Percentiles rank a stretch among this genome's conserved stretches.
Evolutionary conservation across 2,888 invertebrate genomes (phyloP).

Genomic region (Hartigia nigra): DNA sequence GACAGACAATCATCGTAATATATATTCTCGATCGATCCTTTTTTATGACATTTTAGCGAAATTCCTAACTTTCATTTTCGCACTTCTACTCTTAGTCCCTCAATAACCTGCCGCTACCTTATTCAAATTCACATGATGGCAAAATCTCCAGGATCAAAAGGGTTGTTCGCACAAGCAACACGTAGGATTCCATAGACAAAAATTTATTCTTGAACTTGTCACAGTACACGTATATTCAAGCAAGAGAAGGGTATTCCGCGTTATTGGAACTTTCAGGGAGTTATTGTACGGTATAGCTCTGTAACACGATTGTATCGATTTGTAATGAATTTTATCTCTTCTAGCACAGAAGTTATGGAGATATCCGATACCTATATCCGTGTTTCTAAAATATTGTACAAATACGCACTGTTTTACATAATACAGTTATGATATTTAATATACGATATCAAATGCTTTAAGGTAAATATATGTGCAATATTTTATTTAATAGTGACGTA

Average conservation of each 20-base stretch:
- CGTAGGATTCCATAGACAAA: slow-evolving; percentile 40
- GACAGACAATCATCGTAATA: background rate
- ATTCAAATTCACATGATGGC: slow-evolving; percentile 46
- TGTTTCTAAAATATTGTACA: background rate
- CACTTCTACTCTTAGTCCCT: background rate
- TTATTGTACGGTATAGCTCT: background rate
- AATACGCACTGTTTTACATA: background rate
- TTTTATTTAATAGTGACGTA: background rate
- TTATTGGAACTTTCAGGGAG: background rate
- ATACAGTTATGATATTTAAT: background rate
- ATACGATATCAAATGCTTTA: background rate
- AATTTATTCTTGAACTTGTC: slow-evolving; percentile 35
- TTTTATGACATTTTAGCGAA: background rate
- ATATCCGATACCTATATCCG: background rate
- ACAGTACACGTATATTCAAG: background rate
- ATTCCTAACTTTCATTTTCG: slow-evolving; percentile 3
- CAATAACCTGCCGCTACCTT: slow-evolving; percentile 44
- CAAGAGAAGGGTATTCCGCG: background rate
- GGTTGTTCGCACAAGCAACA: slow-evolving; percentile 39
- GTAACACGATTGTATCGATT: background rate
- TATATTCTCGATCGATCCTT: background rate
- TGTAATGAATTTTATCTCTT: background rate
- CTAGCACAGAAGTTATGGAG: background rate
- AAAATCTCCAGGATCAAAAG: slow-evolving; percentile 36
- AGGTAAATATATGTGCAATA: no score